phyloP scores from a whole-genome alignment of 2,888 invertebrate species.

The Hypercompe scribonia region DNA sequence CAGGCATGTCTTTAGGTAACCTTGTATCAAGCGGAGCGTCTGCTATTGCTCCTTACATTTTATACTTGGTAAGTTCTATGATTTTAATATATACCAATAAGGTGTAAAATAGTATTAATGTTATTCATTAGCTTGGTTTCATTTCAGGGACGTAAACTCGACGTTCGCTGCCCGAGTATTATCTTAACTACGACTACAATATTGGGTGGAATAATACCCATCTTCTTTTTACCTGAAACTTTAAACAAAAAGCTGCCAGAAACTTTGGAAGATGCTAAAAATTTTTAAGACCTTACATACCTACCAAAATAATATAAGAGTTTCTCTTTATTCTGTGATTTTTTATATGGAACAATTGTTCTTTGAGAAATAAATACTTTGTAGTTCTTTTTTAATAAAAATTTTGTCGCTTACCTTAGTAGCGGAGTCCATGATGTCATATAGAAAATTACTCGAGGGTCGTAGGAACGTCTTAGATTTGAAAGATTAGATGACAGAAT shows the following conservation, averaged over 20 bases:
- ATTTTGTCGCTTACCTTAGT: too few species aligned
- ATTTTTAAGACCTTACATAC: slow-evolving; percentile 80
- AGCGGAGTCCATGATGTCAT: too few species aligned
- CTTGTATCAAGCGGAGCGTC: slow-evolving; percentile 85
- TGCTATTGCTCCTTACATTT: slow-evolving; percentile 87
- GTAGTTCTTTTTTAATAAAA: too few species aligned
- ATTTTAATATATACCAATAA: neutral
- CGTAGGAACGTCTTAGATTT: too few species aligned
- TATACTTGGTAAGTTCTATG: slow-evolving; percentile 81
- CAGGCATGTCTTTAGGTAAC: slow-evolving; percentile 88
- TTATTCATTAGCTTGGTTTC: neutral
- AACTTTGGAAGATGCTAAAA: slow-evolving; percentile 87
- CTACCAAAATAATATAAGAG: slow-evolving; percentile 23
- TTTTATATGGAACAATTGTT: neutral
- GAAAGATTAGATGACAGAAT: too few species aligned
- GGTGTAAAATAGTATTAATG: neutral
- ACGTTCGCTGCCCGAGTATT: slow-evolving; percentile 59
- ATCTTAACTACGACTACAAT: slow-evolving; percentile 67
- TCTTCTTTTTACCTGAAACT: slow-evolving; percentile 88
- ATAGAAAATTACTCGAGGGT: too few species aligned
- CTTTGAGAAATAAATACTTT: neutral
- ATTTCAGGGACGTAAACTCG: slow-evolving; percentile 66
- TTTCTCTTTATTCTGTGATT: neutral
- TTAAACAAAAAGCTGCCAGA: slow-evolving; percentile 88
- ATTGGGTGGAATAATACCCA: slow-evolving; percentile 76